Percentiles rank a stretch among this genome's conserved stretches.
phyloP scores from a whole-genome alignment of 2,888 invertebrate species.

The Drosophila kuntzei region DNA sequence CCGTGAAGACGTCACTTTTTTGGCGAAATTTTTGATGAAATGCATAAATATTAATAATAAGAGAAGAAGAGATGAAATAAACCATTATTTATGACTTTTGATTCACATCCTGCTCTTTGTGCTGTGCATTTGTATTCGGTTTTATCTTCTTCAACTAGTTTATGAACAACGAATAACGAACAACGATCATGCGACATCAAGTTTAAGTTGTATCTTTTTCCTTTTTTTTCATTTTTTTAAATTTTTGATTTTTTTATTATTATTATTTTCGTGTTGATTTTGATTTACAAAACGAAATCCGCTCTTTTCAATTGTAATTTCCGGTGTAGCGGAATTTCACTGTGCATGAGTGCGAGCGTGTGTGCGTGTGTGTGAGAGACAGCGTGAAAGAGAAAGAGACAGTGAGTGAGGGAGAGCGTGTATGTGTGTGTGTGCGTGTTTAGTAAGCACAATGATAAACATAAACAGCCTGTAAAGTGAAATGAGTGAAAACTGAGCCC shows the following conservation, averaged over 20 bases:
- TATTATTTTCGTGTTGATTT: slow-evolving; percentile 55
- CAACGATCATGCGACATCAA: slow-evolving; percentile 22
- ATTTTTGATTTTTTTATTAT: background rate
- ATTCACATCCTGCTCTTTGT: slow-evolving; percentile 68
- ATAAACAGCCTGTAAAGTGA: slow-evolving; percentile 44
- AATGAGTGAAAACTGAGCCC: slow-evolving; percentile 42
- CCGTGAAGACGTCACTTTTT: slow-evolving; percentile 18
- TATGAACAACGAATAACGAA: slow-evolving; percentile 18
- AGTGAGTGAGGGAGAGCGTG: background rate
- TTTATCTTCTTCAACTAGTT: slow-evolving; percentile 24
- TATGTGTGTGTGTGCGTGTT: slow-evolving; percentile 27
- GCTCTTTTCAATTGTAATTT: slow-evolving; percentile 80
- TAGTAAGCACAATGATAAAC: slow-evolving; percentile 41
- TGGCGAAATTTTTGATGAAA: slow-evolving; percentile 11
- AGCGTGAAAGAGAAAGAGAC: background rate
- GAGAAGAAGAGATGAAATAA: slow-evolving; percentile 36
- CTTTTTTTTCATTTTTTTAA: slow-evolving; percentile 7
- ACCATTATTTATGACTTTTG: slow-evolving; percentile 45
- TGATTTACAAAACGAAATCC: slow-evolving; percentile 60
- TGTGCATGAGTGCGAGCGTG: slow-evolving; percentile 37
- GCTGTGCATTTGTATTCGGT: slow-evolving; percentile 22
- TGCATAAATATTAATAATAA: slow-evolving; percentile 14
- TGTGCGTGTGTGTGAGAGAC: slow-evolving; percentile 11
- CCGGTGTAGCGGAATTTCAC: slow-evolving; percentile 79
- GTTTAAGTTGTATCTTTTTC: slow-evolving; percentile 7